Base-by-base conservation (phyloP, 2,888 invertebrate species). In the Parochlus steinenii region DNA sequence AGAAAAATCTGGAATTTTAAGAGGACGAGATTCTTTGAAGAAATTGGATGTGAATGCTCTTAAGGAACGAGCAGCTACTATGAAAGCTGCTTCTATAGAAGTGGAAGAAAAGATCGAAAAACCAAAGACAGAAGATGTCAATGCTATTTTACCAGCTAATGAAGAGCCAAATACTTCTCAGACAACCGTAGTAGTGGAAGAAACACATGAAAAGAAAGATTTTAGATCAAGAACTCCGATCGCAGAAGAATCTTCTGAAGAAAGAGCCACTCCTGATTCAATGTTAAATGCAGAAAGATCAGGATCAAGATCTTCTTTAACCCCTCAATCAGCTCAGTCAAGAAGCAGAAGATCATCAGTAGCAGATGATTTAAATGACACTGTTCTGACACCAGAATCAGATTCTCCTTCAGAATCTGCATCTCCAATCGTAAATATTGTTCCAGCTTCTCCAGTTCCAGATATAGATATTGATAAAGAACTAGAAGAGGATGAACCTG, bases 151-250 rank as follows among this genome's bases (percentile, higher is more conserved):
- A 5, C 71, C 72, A 1, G 71, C 71, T 12, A 65, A 63, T 12
- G 71, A 72, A 48, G 63, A 58, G 17, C 59, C 65, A 2, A 61
- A 62, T 23, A 69, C 37, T 26, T 39, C 45, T 12, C 10, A 39
- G 15, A 10, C 8, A 10, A 7, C 25, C 35, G 6, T 2, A 8
- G 7, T 25, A 35, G 17, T 16, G 17, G 8, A 14, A 20, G 8
- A 41, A 47, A 25, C 7, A 32, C n/a, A 42, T 49, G 23, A 22
- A 22, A 22, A 22, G 23, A 42, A 44, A 33, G 45, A 59, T 22
- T 62, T 66, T 55, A 58, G 65, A 11, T 53, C 63, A 28, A 61
- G 66, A 37, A 67, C 69, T 4, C 71, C 72, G 2, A 71, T 71
- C 14, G 66, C 63, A n/a, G 71, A 71, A 47, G 63, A 58, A 14